Percentiles rank a stretch among this genome's conserved stretches.
Evolutionary conservation across 2,797 vertebrate species (phyloP).

Genomic region (Sebastes minor): DNA sequence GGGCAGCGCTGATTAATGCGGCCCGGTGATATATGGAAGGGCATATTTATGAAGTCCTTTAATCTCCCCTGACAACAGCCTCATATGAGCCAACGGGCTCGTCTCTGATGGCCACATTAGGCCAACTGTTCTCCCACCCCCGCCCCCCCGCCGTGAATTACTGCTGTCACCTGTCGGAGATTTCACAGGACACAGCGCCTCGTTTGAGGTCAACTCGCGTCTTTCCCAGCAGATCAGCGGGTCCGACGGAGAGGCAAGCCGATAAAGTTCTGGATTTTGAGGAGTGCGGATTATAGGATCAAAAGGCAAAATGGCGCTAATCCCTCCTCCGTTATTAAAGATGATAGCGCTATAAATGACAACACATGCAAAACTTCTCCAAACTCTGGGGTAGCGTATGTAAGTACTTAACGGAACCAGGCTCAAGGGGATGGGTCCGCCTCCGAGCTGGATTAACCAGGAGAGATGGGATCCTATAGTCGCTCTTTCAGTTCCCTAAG

Average conservation of each 20-base stretch:
- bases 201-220: constrained; percentile 75
- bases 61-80: constrained; percentile 76
- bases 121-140: constrained; percentile 47
- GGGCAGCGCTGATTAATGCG: constrained; percentile 69
- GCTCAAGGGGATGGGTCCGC: constrained; percentile 63
- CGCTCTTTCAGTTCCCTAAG: constrained; percentile 43
- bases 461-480: constrained; percentile 69
- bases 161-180: constrained; percentile 74
- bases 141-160: constrained; percentile 48
- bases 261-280: constrained; percentile 77
- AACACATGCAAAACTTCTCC: constrained; percentile 83
- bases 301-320: constrained; percentile 80
- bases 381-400: constrained; percentile 70
- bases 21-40: constrained; percentile 60
- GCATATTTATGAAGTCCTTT: constrained; percentile 77
- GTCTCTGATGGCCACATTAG: constrained; percentile 68
- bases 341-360: constrained; percentile 83
- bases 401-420: constrained; percentile 74
- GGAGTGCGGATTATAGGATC: constrained; percentile 81
- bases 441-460: constrained; percentile 74
- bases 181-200: constrained; percentile 69
- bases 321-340: constrained; percentile 82
- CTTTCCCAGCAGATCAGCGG: constrained; percentile 73
- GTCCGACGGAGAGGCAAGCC: constrained; percentile 72
- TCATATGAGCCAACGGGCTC: constrained; percentile 63